Base-by-base conservation (phyloP, 2,797 vertebrate species). In the Martes flavigula region DNA sequence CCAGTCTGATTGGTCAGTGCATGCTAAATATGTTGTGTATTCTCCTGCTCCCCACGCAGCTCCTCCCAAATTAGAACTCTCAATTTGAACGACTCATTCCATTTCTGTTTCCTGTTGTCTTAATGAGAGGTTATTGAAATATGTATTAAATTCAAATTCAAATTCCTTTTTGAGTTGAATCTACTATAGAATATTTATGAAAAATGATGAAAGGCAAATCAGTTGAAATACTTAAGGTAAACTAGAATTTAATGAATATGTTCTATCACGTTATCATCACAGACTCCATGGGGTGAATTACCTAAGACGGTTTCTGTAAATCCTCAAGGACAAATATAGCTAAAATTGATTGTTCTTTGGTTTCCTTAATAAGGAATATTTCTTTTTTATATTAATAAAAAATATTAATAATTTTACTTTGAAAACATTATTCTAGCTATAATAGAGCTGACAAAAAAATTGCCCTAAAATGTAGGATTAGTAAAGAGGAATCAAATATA, bases 211-310 rank as follows among this genome's bases (percentile, higher is more conserved):
- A 58, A 89, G 18, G 15, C 4, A 90, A 87, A 64, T 88, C 13
- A 70, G 13, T 87, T 75, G 25, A 87, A 91, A 90, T 79, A 89
- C 85, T 91, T 79, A 88, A 75, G 27, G 27, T n/a, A 79, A 95
- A 40, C 3, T 7, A 82, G 23, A 73, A 78, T 82, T 94, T 60
- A 91, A 84, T 38, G 15, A 72, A 79, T 46, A 75, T 89, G 5
- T 68, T 82, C 20, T 86, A 58, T 58, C 18, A 32, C 25, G 73
- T 60, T 64, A 51, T 89, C 85, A 4, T n/a, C 5, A 75, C n/a
- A 68, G 21, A 70, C 6, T 40, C 38, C 21, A 23, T 64, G 5
- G 30, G 72, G 2, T 82, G n/a, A 84, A 70, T 85, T 84, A 81
- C 79, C 12, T 54, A 43, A 35, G 54, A 56, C 0, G 46, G 66